Percentiles rank a stretch among this genome's conserved stretches.
phyloP scores from a whole-genome alignment of 1,140 invertebrate genomes.

The Stegodyphus dumicola region DNA sequence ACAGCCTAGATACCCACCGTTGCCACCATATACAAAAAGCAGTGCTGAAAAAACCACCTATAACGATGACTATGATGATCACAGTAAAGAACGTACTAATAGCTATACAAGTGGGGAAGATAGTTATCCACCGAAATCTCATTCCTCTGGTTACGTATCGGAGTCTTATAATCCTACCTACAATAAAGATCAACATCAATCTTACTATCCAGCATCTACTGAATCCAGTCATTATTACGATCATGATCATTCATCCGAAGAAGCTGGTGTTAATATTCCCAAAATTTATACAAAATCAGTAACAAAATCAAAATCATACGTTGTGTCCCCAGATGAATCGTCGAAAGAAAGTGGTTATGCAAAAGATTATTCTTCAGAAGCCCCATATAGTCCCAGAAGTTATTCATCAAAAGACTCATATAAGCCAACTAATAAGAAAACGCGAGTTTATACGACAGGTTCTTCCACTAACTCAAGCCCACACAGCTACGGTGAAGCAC shows the following conservation, averaged over 20 bases:
- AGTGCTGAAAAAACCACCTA: neutral
- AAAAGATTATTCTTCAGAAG: slow-evolving; percentile 1
- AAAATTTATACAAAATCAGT: slow-evolving; percentile 20
- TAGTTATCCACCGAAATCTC: neutral
- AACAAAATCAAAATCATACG: slow-evolving; percentile 3
- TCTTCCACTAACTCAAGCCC: neutral
- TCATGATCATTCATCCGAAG: slow-evolving; percentile 11
- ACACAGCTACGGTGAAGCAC: neutral
- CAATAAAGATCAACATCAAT: neutral
- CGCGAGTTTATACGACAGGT: neutral
- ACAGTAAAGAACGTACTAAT: neutral
- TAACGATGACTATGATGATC: neutral
- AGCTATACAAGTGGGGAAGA: neutral
- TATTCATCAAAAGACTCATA: slow-evolving; percentile 13
- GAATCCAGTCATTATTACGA: neutral
- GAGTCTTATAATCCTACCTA: neutral
- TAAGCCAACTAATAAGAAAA: neutral
- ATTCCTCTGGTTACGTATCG: neutral
- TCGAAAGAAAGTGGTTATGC: neutral
- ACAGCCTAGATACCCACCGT: slow-evolving; percentile 34
- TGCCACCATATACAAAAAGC: slow-evolving; percentile 3
- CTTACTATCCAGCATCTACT: neutral
- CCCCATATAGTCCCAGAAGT: neutral
- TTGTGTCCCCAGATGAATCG: too few species aligned
- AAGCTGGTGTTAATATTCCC: slow-evolving; percentile 7